Conservation (phyloP, 1,140 invertebrate genomes). For the Apis florea region DNA sequence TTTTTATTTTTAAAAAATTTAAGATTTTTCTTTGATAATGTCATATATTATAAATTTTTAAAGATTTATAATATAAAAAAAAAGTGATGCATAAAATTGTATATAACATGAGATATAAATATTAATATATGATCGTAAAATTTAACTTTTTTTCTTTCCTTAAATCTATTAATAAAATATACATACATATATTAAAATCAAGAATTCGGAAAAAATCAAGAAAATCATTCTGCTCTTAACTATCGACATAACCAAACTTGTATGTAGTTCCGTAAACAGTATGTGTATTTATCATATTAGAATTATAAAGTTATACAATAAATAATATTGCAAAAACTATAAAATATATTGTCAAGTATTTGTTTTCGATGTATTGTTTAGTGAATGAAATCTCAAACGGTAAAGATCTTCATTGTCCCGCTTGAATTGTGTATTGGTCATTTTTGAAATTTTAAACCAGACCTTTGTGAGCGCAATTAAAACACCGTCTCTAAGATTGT, state of each 20-base stretch:
- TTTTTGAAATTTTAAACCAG: conserved; percentile 81
- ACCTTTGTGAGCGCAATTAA: conserved; percentile 67
- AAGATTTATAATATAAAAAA: neutral
- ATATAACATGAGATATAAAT: neutral
- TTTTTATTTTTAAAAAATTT: neutral
- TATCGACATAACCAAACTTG: conserved; percentile 69
- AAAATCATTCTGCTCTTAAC: conserved; percentile 44
- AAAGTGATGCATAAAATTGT: neutral
- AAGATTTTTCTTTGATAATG: neutral
- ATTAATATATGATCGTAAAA: neutral
- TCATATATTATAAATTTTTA: neutral
- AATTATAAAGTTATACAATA: conserved; percentile 7
- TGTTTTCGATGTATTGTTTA: conserved; percentile 44
- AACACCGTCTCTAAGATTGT: conserved; percentile 54
- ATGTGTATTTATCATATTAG: conserved; percentile 15
- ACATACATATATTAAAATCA: neutral
- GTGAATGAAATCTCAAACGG: conserved; percentile 75
- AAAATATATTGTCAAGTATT: conserved; percentile 23
- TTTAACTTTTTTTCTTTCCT: neutral
- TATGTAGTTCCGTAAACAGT: conserved; percentile 50
- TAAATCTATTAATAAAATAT: neutral
- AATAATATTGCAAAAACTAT: conserved; percentile 6
- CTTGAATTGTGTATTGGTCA: conserved; percentile 77
- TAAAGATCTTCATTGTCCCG: conserved; percentile 65
- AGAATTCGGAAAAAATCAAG: conserved; percentile 1